Conservation (phyloP, 2,797 vertebrate species). For the Bradypus variegatus region DNA sequence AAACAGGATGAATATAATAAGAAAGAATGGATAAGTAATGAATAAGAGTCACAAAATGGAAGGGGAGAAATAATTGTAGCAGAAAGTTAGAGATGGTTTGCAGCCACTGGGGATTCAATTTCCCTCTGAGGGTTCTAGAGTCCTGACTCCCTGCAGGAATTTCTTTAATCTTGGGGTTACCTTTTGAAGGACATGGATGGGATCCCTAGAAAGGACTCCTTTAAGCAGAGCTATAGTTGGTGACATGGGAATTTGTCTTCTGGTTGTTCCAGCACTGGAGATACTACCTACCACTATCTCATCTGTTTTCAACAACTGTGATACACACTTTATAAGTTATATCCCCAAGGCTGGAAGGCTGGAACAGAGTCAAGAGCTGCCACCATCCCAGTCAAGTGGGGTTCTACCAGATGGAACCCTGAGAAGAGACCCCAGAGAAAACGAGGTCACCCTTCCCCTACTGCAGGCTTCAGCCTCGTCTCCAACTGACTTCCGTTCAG, state of each 20-base stretch:
- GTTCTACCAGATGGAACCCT: background rate
- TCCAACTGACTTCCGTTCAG: background rate
- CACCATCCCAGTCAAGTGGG: background rate
- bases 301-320: background rate
- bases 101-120: background rate
- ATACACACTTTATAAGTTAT: too few species aligned
- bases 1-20: background rate
- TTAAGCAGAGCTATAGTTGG: background rate
- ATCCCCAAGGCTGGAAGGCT: background rate
- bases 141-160: background rate
- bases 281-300: too few species aligned
- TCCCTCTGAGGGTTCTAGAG: too few species aligned
- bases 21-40: background rate
- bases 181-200: background rate
- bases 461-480: background rate
- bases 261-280: background rate
- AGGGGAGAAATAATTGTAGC: background rate
- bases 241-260: background rate
- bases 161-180: background rate
- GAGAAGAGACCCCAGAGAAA: background rate
- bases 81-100: accelerated
- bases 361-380: background rate
- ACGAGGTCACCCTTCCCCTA: background rate
- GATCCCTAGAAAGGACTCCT: background rate
- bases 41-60: background rate